Evolutionary conservation across 1,140 invertebrate genomes (phyloP), one percentile per base, ranked within the genome.

Genomic region (Aleiodes sp.): DNA sequence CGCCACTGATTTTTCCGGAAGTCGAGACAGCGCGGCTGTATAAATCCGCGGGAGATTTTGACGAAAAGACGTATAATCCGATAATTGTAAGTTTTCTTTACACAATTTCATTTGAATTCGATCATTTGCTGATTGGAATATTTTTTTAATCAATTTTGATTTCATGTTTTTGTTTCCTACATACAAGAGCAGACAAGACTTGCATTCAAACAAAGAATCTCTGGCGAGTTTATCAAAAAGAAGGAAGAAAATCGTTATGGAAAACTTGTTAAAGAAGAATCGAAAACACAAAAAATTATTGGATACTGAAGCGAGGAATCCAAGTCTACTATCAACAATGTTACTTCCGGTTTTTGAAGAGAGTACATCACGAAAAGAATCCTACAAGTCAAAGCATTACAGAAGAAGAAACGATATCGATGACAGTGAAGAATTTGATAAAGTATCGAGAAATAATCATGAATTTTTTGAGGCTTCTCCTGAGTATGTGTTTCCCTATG

Each of bases 1-100:
- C 73, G 12, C 62, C 73, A 1, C 28, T 61, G 0, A 37, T 72
- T 2, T 76, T 78, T 57, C 76, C 76, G 0, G 39, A 63, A 66
- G 52, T 73, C n/a, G 64, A 72, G 29, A 35, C 62, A 4, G 24
- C 52, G 6, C 21, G 62, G 31, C 73, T 71, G 74, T 19, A 24
- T 10, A 31, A n/a, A n/a, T 52, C 65, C n/a, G 70, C 69, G 26
- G 57, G 57, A 19, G 66, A 56, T 29, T 59, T 72, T 29, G 59
- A 57, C 35, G 62, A 24, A 14, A 52, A 52, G 46, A 52, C 12
- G 21, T 52, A 52, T 24, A 61, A 52, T 29, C 63, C 67, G 12
- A 12, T 21, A 16, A 31, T 62, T 24, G 64, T 71, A 35, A 56
- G 60, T 57, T 63, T 24, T 57, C 9, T 26, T 19, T 29, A n/a